A percentile compares a stretch with the other conserved stretches of the same genome.
Evolutionary conservation across 2,797 vertebrate genomes (phyloP).

Genomic region (Enteromius fasciolatus): DNA sequence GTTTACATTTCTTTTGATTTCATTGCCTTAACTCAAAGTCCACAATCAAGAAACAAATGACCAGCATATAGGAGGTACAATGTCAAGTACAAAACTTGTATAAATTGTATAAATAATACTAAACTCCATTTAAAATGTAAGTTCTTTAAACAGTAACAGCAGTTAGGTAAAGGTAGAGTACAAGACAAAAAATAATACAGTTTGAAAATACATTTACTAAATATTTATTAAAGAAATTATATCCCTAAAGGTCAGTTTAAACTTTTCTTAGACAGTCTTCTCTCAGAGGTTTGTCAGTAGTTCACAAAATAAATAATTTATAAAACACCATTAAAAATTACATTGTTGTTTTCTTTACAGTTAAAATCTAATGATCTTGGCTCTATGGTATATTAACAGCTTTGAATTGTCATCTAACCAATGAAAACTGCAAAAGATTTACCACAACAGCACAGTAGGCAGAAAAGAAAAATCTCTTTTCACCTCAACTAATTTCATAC

Average conservation of each 20-base stretch:
- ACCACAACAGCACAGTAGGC: background rate
- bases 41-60: background rate
- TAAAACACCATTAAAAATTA: background rate
- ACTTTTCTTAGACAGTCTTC: background rate
- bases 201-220: background rate
- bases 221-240: background rate
- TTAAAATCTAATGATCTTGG: background rate
- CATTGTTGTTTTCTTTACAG: background rate
- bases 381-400: background rate
- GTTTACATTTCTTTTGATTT: background rate
- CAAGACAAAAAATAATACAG: background rate
- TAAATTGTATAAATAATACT: conserved; percentile 6
- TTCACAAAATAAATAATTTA: background rate
- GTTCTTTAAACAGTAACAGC: background rate
- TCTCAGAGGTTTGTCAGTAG: background rate
- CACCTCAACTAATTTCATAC: background rate
- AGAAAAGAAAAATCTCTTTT: background rate
- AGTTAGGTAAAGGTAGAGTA: background rate
- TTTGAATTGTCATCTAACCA: background rate
- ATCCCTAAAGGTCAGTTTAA: background rate
- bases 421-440: background rate
- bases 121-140: background rate
- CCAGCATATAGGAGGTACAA: background rate
- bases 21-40: background rate
- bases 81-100: background rate